Base-by-base conservation (phyloP, 1,140 invertebrate genomes). In the Macrocentrus cingulum region DNA sequence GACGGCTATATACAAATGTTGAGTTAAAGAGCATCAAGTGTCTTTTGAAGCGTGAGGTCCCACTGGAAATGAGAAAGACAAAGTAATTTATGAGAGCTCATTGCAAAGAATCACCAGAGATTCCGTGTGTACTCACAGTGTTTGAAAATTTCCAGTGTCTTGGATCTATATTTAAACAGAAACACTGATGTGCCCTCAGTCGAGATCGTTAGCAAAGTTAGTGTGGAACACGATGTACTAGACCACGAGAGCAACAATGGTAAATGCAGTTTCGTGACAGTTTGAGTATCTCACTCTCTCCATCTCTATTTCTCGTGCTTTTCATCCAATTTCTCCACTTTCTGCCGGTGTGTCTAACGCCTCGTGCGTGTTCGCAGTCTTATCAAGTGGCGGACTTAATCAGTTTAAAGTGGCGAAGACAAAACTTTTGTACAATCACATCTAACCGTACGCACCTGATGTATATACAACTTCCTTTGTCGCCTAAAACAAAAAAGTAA, bases 251-350 rank as follows among this genome's bases (percentile, higher is more conserved):
- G 52, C 59, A 66, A 68, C 66, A 61, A 67, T 61, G 59, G 66
- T 67, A 66, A 68, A 67, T 67, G 66, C 64, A 64, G 63, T 68
- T 66, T 62, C 59, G 59, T 61, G 61, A 64, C 65, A 68, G 66
- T 67, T 67, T 59, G 45, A 45, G 20, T 55, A 51, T 59, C 53
- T 56, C 20, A 13, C 42, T 18, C 15, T 37, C 16, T 11, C 9
- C 23, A 36, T 49, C 11, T 23, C 8, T 46, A 16, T 58, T 15
- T 44, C 39, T 22, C 25, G 20, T n/a, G 7, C 16, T 8, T 15
- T 13, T 45, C 37, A n/a, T 29, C 20, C 15, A 54, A 20, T 54
- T 41, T 42, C 15, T 15, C 20, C n/a, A 2, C 46, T 11, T 49
- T 5, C 13, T 34, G 8, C 11, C n/a, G 32, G 4, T 16, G 25